Conservation (phyloP, 1,140 invertebrate genomes). For the Apis cerana region DNA sequence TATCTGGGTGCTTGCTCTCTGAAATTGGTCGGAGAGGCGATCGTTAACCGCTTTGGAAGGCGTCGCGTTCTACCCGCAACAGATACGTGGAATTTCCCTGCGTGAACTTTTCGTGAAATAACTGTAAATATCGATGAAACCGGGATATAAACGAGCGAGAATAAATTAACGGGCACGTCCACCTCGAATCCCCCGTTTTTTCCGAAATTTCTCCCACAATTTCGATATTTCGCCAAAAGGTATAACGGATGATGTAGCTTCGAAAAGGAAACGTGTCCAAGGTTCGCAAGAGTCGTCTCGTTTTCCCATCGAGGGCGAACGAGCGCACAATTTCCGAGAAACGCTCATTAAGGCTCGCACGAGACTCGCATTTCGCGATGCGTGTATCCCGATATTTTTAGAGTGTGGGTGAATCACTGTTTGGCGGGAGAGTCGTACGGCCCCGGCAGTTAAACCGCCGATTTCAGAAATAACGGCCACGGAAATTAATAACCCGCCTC, state of each 20-base stretch:
- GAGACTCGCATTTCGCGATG: slow-evolving; percentile 56
- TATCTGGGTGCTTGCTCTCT: neutral
- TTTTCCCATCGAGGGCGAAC: slow-evolving; percentile 10
- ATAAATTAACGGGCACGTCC: too few species aligned
- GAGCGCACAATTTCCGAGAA: slow-evolving; percentile 33
- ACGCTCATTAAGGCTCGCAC: slow-evolving; percentile 52
- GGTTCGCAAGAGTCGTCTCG: too few species aligned
- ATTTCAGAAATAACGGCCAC: slow-evolving; percentile 78
- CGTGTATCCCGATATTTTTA: slow-evolving; percentile 77
- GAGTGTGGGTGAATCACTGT: slow-evolving; percentile 80
- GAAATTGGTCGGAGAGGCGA: neutral
- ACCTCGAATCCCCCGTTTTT: too few species aligned
- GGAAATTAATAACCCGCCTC: slow-evolving; percentile 73
- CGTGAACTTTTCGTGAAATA: neutral
- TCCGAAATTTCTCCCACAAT: too few species aligned
- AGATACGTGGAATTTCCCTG: neutral
- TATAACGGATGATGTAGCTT: neutral
- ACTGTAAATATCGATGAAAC: neutral
- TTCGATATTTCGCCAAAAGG: too few species aligned
- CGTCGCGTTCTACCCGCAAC: neutral
- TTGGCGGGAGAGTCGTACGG: slow-evolving; percentile 62
- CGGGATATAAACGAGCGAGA: too few species aligned
- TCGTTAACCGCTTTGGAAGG: neutral
- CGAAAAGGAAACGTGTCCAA: slow-evolving; percentile 11
- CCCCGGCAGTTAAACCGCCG: slow-evolving; percentile 74